Base-by-base conservation (phyloP, 2,888 invertebrate species). In the Rhamphomyia laevipes region DNA sequence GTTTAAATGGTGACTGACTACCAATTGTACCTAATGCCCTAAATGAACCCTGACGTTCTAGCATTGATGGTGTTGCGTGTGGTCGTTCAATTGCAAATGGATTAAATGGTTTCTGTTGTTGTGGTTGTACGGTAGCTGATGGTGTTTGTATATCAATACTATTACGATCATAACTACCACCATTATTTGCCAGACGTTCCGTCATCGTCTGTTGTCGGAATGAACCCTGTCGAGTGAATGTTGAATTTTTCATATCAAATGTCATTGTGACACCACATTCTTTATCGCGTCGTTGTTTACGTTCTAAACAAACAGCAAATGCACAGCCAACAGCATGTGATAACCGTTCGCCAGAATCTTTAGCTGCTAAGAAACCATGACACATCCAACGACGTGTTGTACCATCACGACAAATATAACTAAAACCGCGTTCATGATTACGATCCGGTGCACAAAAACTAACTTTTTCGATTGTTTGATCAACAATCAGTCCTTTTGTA, bases 401-500 rank as follows among this genome's bases (percentile, higher is more conserved):
- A 51, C 97, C 99, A 70, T 99, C 99, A 51, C 99, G 82, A 68
- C 97, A 99, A 57, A 99, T 99, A 74, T 99, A 99, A 55, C 97
- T 96, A 74, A 57, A 99, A 17, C 97, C 99, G 56, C 92, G 84
- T 63, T 97, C 96, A 65, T 96, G 92, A 70, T 93, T 94, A 53
- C 97, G 80, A 71, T 99, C 99, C 2, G 99, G 99, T 9, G 99
- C 97, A 73, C 99, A 99, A 72, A 99, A 99, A n/a, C 97, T 99
- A 4, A 99, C 97, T 72, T 99, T 99, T 73, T 99, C 99, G 54
- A 99, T 99, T 21, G 97, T 99, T 74, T 99, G 99, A 72, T 99
- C 99, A 35, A 99, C 96, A 58, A 99, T 92, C 55, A 99, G 79
- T 31, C 96, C 96, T 74, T 96, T 97, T 30, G 95, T 96, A 67